Evolutionary conservation across 1,140 invertebrate species (phyloP).

Genomic region (Maconellicoccus hirsutus): DNA sequence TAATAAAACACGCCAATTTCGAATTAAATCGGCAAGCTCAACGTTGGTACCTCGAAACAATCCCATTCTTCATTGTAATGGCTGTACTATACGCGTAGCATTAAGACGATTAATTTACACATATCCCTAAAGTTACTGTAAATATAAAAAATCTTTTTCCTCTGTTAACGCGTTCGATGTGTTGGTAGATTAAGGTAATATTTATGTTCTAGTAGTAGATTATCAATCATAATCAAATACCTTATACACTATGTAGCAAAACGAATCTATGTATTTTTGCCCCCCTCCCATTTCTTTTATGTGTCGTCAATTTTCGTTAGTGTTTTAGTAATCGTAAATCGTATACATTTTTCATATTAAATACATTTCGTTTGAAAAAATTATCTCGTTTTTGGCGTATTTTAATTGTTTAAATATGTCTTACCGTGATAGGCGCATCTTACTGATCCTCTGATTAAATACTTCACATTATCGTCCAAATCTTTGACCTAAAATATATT

Average conservation of each 20-base stretch:
- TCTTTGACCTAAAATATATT: no score
- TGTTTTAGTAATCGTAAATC: neutral
- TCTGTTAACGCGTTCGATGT: neutral
- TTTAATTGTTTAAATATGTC: no score
- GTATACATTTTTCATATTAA: neutral
- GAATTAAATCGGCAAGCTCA: neutral
- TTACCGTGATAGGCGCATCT: no score
- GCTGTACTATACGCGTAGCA: neutral
- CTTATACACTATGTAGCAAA: neutral
- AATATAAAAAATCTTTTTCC: neutral
- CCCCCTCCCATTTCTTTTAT: neutral
- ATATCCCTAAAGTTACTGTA: neutral
- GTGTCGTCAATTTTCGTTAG: constrained; percentile 7
- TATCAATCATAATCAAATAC: neutral
- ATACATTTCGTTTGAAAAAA: neutral
- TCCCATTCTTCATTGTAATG: neutral
- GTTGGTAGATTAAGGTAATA: neutral
- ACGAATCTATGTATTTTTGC: neutral
- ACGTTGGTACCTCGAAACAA: neutral
- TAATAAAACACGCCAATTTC: neutral
- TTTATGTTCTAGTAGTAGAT: neutral
- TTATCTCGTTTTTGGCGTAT: neutral
- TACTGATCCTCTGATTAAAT: no score
- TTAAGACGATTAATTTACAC: neutral
- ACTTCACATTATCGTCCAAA: no score